These are phyloP conservation scores for Schizaphis graminum DNA, from an alignment of 2,888 invertebrate genomes.

Conservation along the genomic window DNA sequence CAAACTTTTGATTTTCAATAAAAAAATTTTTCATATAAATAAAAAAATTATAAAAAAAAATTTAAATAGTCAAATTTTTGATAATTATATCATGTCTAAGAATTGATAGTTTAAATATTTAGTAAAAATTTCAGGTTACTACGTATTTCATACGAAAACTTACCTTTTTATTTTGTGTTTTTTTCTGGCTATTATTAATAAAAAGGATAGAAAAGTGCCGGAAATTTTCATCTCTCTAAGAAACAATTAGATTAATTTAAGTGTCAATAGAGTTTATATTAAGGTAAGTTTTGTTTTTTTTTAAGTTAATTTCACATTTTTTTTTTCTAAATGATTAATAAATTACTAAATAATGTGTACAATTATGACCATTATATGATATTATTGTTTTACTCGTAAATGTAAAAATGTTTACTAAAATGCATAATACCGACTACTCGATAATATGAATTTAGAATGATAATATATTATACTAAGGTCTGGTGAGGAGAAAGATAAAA, in stretches of 20 bases:
- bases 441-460: background rate
- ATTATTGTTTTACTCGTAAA: background rate
- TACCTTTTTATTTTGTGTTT: background rate
- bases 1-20: too few species aligned
- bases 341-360: background rate
- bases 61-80: too few species aligned
- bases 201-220: background rate
- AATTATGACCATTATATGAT: background rate
- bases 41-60: too few species aligned
- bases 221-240: background rate
- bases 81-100: too few species aligned
- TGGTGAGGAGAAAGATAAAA: constrained; percentile 15
- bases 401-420: background rate
- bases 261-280: background rate
- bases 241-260: background rate
- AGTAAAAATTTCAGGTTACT: too few species aligned
- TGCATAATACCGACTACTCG: background rate
- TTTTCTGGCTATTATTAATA: background rate
- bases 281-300: background rate
- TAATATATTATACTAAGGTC: background rate
- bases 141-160: too few species aligned
- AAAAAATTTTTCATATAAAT: too few species aligned
- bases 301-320: background rate
- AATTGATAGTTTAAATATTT: too few species aligned
- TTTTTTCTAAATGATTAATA: background rate